Base-by-base conservation (phyloP, 2,113 vertebrate genomes). In the Anser cygnoides region DNA sequence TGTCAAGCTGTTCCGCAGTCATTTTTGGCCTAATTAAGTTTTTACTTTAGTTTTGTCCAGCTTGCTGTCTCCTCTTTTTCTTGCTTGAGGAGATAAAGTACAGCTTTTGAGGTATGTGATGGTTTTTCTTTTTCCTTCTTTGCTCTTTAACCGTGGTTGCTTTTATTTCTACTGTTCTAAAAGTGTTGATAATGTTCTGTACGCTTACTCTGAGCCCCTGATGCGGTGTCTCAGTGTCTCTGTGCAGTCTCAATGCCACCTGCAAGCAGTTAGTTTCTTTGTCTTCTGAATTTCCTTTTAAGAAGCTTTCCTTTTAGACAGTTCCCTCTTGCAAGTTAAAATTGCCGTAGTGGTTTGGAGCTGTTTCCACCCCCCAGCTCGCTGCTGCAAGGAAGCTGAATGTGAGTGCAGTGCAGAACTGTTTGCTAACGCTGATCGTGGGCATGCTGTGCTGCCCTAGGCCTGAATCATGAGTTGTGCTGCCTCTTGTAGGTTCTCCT, bases 261-360 rank as follows among this genome's bases (percentile, higher is more conserved):
- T 92, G 44, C 9, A 76, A 81, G n/a, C n/a, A 59, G 71, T 91
- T 84, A 39, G 52, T 91, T 91, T 87, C 43, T 89, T 84, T 89
- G 84, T 87, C 18, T 54, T 80, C 72, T 67, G 37, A 8, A 67
- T 85, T 91, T 82, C 37, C 8, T 55, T 92, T 84, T 88, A 92
- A 80, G 29, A 80, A 46, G 41, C 8, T 88, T 78, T 78, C 37
- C 43, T 75, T 86, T 77, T 29, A 39, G 37, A 41, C 44, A 83
- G 59, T 50, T 94, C 50, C 58, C 33, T 71, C 33, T 74, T 86
- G 37, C 1, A 18, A 79, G 55, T 86, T 94, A 63, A 86, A 74
- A 86, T 68, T 70, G 41, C 72, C 15, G 1, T 66, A 54, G 44
- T 73, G 37, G 49, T 91, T 91, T 93, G 54, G 67, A 93, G 23